Base-by-base conservation (phyloP, 1,140 invertebrate species). In the Rhizoglyphus robini region DNA sequence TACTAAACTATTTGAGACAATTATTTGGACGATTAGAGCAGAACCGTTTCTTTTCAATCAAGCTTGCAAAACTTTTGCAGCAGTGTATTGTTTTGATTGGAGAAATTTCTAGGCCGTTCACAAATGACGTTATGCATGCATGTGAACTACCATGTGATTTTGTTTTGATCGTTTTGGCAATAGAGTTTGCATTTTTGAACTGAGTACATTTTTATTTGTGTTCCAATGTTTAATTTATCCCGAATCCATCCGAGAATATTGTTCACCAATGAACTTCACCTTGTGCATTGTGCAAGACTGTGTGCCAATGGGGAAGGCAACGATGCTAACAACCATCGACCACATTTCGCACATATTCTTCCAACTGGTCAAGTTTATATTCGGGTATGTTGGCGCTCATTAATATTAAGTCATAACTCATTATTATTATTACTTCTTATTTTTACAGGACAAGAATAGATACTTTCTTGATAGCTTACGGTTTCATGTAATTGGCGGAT, bases 401-500 rank as follows among this genome's bases (percentile, higher is more conserved):
- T n/a, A n/a, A n/a, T n/a, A n/a, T n/a, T n/a, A n/a, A n/a, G n/a
- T n/a, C 8, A 54, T 27, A 32, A 54, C 51, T 8, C 23, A 54
- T 32, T 27, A 23, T 32, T 54, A 27, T 54, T 25, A 27, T 54
- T 54, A 54, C 23, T 60, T 20, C 8, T 60, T 60, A 20, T 60
- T 60, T 57, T 51, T n/a, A 1, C 62, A 65, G 64, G 27, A 65
- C 62, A 41, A 47, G 27, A 32, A 63, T 49, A 5, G 57, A 66
- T 64, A 62, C 59, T 90, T 91, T 70, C 73, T 88, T 34, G 89
- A 92, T 74, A 81, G 81, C 1, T 74, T 90, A 23, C 77, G 82
- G 70, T 71, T 92, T 38, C 79, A 81, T 70, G 86, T 88, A 2
- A 82, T 81, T 73, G 87, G 82, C 25, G 89, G 89, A 20, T 76